A percentile compares a stretch with the other conserved stretches of the same genome.
Conservation (phyloP, 2,797 vertebrate species). For the Fundulus diaphanus region DNA sequence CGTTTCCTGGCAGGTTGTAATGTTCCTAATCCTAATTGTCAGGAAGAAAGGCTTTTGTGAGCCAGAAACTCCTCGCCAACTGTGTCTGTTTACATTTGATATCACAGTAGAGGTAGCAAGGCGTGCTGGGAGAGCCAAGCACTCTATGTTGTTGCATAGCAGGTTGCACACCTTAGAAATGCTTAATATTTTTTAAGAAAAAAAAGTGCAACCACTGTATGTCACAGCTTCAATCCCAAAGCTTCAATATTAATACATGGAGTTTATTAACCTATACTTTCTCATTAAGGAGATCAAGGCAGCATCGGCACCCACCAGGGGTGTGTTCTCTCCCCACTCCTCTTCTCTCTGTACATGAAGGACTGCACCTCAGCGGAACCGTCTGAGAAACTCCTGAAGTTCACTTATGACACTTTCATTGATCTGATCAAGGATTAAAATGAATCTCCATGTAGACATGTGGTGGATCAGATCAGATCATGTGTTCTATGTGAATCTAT, state of each 20-base stretch:
- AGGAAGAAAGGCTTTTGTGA: constrained; percentile 30
- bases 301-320: too few species aligned
- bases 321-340: too few species aligned
- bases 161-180: constrained; percentile 12
- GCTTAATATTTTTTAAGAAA: constrained; percentile 10
- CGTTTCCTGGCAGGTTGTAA: constrained; percentile 25
- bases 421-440: too few species aligned
- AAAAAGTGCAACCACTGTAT: background rate
- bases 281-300: too few species aligned
- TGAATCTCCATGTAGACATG: too few species aligned
- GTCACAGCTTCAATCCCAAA: background rate
- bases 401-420: too few species aligned
- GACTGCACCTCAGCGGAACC: too few species aligned
- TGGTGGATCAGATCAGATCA: too few species aligned
- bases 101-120: constrained; percentile 20
- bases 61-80: constrained; percentile 25
- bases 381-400: too few species aligned
- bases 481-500: too few species aligned
- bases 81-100: constrained; percentile 33
- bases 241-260: background rate
- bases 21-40: constrained; percentile 35
- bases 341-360: too few species aligned
- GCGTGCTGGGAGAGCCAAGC: constrained; percentile 17
- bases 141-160: constrained; percentile 13
- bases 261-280: background rate